Evolutionary conservation across 2,113 vertebrate genomes (phyloP).

Genomic region (Bos indicus): DNA sequence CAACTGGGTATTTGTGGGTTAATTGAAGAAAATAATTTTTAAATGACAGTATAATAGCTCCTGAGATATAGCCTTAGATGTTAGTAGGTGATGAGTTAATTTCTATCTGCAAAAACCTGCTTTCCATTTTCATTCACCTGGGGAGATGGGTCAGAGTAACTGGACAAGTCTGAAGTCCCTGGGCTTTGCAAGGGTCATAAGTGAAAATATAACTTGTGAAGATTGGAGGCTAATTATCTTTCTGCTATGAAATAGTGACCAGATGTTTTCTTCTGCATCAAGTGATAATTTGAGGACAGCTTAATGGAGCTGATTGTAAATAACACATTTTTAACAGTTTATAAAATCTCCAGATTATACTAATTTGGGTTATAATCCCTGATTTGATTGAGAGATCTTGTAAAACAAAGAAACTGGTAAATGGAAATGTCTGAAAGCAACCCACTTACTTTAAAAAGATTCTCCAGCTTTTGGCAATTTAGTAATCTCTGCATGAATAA

Average conservation of each 20-base stretch:
- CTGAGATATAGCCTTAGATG: background rate
- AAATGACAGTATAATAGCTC: background rate
- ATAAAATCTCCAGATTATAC: background rate
- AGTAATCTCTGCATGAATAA: background rate
- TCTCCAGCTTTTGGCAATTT: background rate
- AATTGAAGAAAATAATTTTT: background rate
- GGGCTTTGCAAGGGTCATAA: background rate
- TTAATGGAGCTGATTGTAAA: background rate
- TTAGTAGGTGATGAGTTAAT: background rate
- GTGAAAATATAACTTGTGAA: slow-evolving; percentile 4
- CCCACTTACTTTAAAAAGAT: background rate
- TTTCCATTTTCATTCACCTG: slow-evolving; percentile 24
- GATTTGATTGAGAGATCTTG: background rate
- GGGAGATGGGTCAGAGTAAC: background rate
- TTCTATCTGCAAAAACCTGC: background rate
- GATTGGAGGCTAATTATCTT: slow-evolving; percentile 17
- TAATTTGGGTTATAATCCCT: background rate
- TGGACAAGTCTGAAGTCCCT: background rate
- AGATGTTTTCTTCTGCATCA: background rate
- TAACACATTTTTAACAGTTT: background rate
- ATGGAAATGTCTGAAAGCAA: slow-evolving; percentile 10
- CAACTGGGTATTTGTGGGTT: background rate
- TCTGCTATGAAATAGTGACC: slow-evolving; percentile 5
- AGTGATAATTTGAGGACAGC: background rate
- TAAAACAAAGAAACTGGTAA: background rate